Base-by-base conservation (phyloP, 2,888 invertebrate species). In the Mimumesa dahlbomi region DNA sequence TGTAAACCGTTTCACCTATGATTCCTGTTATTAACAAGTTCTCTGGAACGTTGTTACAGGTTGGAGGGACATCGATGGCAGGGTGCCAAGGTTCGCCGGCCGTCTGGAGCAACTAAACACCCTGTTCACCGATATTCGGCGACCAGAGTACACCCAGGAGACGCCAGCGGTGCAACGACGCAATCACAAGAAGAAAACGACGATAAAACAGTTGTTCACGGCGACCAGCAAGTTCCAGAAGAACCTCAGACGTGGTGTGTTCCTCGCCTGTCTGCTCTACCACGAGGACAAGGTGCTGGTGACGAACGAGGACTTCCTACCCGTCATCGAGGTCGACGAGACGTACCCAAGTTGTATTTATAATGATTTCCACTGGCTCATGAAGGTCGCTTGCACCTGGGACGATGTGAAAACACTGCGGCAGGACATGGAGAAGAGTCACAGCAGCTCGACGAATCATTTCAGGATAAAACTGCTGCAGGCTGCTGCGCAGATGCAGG, bases 301-400 rank as follows among this genome's bases (percentile, higher is more conserved):
- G 62, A 99, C 99, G 31, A 97, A 97, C 82, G 99, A 99, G 90
- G 99, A 99, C 89, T 97, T 97, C 89, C 91, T 99, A 69, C 99
- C 99, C 0, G 96, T 98, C 66, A 95, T 99, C 83, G 98, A 98
- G 91, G 96, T 99, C 50, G 98, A 98, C 88, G 98, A 98, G 90
- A 96, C 96, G 29, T 98, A 97, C 89, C 96, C 97, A 43, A 95
- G 95, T 83, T 95, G 96, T 77, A 94, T 98, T 73, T 95, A 97
- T 88, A 94, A 94, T 68, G 99, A 99, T 90, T 96, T 98, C 90
- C 96, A 98, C 88, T 99, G 99, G 99, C 92, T 99, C 19, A 97
- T 99, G 95, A 98, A 98, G 93, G 95, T 98, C 34, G 96, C 98
- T 0, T 97, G 98, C 88, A 95, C 97, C 0, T 99, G 99, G 99